Percentiles rank a stretch among this genome's conserved stretches.
phyloP scores from a whole-genome alignment of 2,888 invertebrate species.

The Perizoma flavofasciatum region DNA sequence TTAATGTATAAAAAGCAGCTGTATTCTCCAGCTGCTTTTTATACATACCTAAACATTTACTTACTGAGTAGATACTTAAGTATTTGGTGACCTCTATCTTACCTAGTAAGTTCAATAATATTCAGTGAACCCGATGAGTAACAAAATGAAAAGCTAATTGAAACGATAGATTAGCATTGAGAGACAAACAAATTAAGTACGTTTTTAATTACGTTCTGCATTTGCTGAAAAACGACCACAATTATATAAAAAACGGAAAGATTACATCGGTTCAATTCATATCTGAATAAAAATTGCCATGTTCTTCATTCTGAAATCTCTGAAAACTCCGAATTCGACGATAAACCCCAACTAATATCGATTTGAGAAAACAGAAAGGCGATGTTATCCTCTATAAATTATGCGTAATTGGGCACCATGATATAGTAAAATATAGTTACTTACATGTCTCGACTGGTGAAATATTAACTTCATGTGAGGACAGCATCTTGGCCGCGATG shows the following conservation, averaged over 20 bases:
- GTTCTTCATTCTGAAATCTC: background rate
- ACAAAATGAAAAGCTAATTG: no score
- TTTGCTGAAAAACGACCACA: background rate
- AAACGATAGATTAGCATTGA: background rate
- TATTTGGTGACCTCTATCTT: background rate
- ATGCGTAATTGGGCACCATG: constrained; percentile 39
- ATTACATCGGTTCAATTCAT: background rate
- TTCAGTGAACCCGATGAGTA: background rate
- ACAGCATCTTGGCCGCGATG: constrained; percentile 80
- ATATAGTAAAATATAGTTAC: constrained; percentile 46
- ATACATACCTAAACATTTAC: no score
- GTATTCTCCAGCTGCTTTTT: no score
- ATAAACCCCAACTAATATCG: background rate
- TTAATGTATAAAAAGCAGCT: no score
- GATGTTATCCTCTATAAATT: constrained; percentile 19
- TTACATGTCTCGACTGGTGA: constrained; percentile 81
- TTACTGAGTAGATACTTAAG: no score
- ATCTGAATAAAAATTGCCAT: constrained; percentile 1
- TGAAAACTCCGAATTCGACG: background rate
- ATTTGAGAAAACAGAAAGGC: background rate
- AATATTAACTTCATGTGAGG: constrained; percentile 82
- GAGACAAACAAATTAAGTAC: no score
- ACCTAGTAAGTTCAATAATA: background rate
- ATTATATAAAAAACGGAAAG: background rate
- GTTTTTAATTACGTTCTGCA: no score